These are phyloP conservation scores for Adineta ricciae DNA, from an alignment of 2,888 invertebrate genomes.

Conservation along the genomic window DNA sequence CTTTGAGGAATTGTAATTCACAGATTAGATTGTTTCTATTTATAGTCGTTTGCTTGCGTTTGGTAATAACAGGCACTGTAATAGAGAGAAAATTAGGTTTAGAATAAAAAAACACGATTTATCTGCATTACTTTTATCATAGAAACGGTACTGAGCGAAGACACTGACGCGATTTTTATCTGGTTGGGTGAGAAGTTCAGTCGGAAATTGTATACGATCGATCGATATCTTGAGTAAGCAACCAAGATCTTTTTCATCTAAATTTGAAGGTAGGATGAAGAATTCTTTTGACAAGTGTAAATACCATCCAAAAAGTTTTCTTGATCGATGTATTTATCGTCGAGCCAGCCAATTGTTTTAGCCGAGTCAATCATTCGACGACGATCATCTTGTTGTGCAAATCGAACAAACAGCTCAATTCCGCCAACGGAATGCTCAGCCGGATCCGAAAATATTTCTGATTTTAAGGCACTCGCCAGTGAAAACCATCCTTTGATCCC, in stretches of 20 bases:
- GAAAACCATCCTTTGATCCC: conserved; percentile 13
- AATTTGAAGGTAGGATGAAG: too few relatives aligned
- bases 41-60: neutral
- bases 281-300: too few relatives aligned
- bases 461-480: neutral
- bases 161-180: conserved; percentile 7
- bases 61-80: neutral
- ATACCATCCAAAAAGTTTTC: conserved; percentile 2
- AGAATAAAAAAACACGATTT: neutral
- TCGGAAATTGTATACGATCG: conserved; percentile 8
- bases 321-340: neutral
- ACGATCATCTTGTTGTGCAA: conserved; percentile 44
- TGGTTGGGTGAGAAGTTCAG: neutral
- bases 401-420: conserved; percentile 43
- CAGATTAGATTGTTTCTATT: neutral
- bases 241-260: conserved; percentile 9
- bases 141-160: conserved; percentile 4
- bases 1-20: neutral
- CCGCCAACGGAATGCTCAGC: conserved; percentile 42
- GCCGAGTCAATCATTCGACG: conserved; percentile 43
- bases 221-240: neutral
- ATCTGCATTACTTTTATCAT: neutral
- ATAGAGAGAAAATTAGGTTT: too few relatives aligned
- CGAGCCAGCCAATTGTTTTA: conserved; percentile 43
- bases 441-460: neutral